phyloP scores from a whole-genome alignment of 2,113 vertebrate species.

The Ammospiza nelsoni region DNA sequence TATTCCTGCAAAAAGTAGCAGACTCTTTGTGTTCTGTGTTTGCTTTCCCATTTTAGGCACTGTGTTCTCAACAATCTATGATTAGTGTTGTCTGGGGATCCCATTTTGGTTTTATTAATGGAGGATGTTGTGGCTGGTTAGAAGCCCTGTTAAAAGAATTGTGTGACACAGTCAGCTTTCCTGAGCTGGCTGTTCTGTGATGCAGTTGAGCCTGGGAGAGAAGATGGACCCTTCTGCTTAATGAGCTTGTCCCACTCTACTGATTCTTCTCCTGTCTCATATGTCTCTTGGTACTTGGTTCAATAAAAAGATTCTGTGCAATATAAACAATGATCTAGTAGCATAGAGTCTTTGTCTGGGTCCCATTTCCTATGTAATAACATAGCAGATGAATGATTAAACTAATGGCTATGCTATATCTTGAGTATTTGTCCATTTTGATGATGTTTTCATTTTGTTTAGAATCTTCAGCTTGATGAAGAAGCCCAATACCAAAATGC shows the following conservation, averaged over 20 bases:
- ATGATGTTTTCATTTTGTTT: constrained; percentile 55
- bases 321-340: background rate
- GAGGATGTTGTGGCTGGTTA: background rate
- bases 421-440: constrained; percentile 21
- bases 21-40: background rate
- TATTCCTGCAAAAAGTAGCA: background rate
- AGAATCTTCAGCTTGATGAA: constrained; percentile 82
- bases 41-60: background rate
- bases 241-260: constrained; percentile 1
- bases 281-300: background rate
- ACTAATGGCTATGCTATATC: background rate
- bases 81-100: background rate
- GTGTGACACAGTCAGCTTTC: background rate
- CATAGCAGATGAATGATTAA: background rate
- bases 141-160: background rate
- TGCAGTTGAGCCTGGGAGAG: background rate
- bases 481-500: constrained; percentile 82
- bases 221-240: background rate
- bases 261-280: background rate
- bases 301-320: background rate
- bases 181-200: background rate
- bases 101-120: constrained; percentile 1
- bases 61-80: background rate
- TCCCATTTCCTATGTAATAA: background rate
- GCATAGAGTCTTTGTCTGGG: background rate